Evolutionary conservation across 1,140 invertebrate species (phyloP), one percentile per base, ranked within the genome.

Genomic region (Hylaeus volcanicus): DNA sequence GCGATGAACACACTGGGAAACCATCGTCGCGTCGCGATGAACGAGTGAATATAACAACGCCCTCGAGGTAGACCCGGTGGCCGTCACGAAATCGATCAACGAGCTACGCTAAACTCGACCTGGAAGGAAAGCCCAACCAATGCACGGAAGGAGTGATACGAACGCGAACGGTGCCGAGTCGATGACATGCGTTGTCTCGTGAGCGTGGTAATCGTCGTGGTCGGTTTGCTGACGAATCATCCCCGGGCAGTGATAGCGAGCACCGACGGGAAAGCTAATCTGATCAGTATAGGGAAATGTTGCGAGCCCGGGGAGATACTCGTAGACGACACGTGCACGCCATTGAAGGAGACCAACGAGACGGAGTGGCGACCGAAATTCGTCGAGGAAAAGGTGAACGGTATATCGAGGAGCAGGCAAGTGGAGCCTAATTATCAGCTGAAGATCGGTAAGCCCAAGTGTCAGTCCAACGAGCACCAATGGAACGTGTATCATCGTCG

Each of bases 401-500:
- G 55, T 8, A 74, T 77, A 0, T 65, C 63, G 1, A 60, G 70
- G 0, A 56, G 26, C n/a, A 79, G 55, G 68, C 45, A 26, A 5
- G 39, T 55, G 4, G 66, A 64, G 6, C 79, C 87, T 4, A 83
- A 88, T 14, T 93, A 92, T 78, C 78, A 89, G 48, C 63, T 93
- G 0, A 89, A 89, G 51, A 95, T 95, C 73, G 96, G 96, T 11
- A 90, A 94, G 74, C 97, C 97, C 5, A 94, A 95, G 66, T 98
- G 97, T 93, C 94, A 94, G 0, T 81, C 94, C 92, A 86, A 96
- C 92, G 92, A 93, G 74, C 95, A 96, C 89, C 94, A 95, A 89
- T 96, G 96, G 94, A 93, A 95, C 4, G 96, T 97, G 81, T 97
- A 96, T 87, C 94, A 96, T 90, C 95, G 95, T 89, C 87, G 90